Percentiles rank a stretch among this genome's conserved stretches.
Evolutionary conservation across 2,888 invertebrate species (phyloP).

Genomic region (Allophyes oxyacanthae): DNA sequence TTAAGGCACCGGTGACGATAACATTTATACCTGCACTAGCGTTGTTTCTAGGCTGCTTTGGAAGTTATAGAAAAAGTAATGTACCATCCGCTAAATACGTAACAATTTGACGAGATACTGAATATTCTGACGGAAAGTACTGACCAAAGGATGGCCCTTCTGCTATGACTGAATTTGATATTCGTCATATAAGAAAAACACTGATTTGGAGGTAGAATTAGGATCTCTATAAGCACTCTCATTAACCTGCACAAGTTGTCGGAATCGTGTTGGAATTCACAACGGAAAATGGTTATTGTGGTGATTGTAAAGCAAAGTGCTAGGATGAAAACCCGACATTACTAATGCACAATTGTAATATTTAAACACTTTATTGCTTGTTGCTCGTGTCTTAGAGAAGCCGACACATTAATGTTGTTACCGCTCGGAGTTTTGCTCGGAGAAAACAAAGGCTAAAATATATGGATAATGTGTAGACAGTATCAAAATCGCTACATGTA

Average conservation of each 20-base stretch:
- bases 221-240: too few relatives aligned
- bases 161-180: neutral
- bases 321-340: constrained; percentile 15
- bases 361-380: constrained; percentile 18
- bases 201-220: neutral
- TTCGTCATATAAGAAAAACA: too few relatives aligned
- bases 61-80: constrained; percentile 12
- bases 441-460: constrained; percentile 11
- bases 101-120: neutral
- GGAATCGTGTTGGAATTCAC: neutral
- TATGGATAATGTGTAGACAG: constrained; percentile 1
- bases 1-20: constrained; percentile 41
- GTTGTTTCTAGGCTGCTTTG: constrained; percentile 34
- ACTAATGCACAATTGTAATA: constrained; percentile 25
- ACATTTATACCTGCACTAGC: constrained; percentile 29
- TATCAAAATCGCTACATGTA: neutral
- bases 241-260: neutral
- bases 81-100: constrained; percentile 2
- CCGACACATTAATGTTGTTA: constrained; percentile 18
- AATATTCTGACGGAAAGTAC: neutral
- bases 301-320: constrained; percentile 2
- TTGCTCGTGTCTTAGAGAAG: constrained; percentile 16
- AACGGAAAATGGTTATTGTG: neutral
- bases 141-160: neutral
- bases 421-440: constrained; percentile 9